These are phyloP conservation scores for Paramuricea clavata DNA, from an alignment of 92 coral and sea anemone species.

Conservation along the genomic window DNA sequence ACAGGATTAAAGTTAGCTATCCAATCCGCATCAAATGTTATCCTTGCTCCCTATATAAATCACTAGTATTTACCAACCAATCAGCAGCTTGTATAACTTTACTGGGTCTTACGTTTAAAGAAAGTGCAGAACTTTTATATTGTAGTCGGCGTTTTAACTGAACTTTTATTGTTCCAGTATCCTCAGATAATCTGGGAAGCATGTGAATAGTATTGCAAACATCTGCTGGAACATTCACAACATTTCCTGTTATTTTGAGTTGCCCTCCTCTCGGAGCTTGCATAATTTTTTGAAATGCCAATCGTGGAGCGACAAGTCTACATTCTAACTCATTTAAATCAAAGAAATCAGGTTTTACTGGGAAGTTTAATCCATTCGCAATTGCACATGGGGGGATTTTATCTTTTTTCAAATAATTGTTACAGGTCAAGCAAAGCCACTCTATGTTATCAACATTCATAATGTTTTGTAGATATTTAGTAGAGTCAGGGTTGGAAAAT, in stretches of 20 bases:
- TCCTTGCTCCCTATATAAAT: constrained; percentile 24
- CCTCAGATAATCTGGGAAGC: constrained; percentile 36
- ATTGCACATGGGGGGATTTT: constrained; percentile 56
- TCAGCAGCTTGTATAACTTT: constrained; percentile 39
- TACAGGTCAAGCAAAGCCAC: constrained; percentile 64
- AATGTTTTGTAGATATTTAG: constrained; percentile 9
- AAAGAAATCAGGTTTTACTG: constrained; percentile 50
- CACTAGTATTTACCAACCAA: constrained; percentile 41
- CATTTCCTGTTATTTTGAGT: constrained; percentile 52
- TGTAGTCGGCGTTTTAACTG: constrained; percentile 46
- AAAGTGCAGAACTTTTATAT: constrained; percentile 45
- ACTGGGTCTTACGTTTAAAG: constrained; percentile 59
- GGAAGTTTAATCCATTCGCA: constrained; percentile 57
- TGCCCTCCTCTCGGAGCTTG: constrained; percentile 66
- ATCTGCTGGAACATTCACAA: constrained; percentile 69
- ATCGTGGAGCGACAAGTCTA: constrained; percentile 23
- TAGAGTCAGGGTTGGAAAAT: constrained; percentile 16
- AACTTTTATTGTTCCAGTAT: constrained; percentile 50
- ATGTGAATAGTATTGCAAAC: constrained; percentile 51
- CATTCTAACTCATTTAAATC: constrained; percentile 55
- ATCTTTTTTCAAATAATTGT: constrained; percentile 63
- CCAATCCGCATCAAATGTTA: constrained; percentile 49
- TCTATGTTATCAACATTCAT: constrained; percentile 35
- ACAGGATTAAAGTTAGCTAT: background rate
- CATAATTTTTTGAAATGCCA: constrained; percentile 60